A percentile compares a stretch with the other conserved stretches of the same genome.
phyloP scores from a whole-genome alignment of 2,888 invertebrate genomes.

The Caenorhabditis angaria region DNA sequence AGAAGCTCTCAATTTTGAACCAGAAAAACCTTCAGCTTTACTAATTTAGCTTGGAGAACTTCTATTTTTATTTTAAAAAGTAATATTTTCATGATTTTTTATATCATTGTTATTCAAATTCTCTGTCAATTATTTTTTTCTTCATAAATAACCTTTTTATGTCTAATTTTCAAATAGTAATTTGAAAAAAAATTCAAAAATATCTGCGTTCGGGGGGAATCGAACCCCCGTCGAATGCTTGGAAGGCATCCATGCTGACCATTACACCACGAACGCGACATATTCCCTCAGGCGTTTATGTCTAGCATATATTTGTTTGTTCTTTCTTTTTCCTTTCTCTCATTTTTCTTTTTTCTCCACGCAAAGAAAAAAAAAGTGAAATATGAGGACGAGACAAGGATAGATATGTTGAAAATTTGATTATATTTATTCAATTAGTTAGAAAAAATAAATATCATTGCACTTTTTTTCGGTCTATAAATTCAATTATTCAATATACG shows the following conservation, averaged over 20 bases:
- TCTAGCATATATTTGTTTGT: not conserved
- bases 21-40: no score
- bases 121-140: not conserved
- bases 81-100: no score
- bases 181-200: not conserved
- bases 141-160: not conserved
- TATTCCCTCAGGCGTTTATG: not conserved
- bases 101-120: not conserved
- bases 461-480: not conserved
- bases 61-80: no score
- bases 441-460: not conserved
- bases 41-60: no score
- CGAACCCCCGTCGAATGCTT: conserved; percentile 64
- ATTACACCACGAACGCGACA: conserved; percentile 60
- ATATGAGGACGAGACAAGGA: not conserved
- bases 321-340: no score
- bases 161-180: not conserved
- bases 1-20: no score
- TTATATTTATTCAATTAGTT: not conserved
- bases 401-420: not conserved
- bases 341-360: no score
- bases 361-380: not conserved
- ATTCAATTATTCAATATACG: not conserved
- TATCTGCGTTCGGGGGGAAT: conserved; percentile 61
- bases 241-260: conserved; percentile 65